phyloP scores from a whole-genome alignment of 2,888 invertebrate genomes.

The Acrobeloides nanus region DNA sequence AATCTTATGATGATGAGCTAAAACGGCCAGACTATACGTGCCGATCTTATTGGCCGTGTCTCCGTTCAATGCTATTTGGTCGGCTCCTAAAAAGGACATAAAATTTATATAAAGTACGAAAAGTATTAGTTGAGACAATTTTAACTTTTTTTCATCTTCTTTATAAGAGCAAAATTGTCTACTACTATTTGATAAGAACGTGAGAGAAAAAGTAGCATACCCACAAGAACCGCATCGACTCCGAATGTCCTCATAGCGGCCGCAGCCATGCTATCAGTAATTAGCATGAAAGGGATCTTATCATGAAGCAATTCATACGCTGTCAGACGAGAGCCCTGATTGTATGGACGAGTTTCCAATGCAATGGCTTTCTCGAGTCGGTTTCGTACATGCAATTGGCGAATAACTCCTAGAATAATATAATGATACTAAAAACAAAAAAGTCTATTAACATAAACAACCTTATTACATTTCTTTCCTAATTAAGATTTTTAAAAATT shows the following conservation, averaged over 20 bases:
- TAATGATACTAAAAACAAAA: conserved; percentile 1
- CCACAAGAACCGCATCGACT: conserved; percentile 87
- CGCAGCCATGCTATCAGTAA: conserved; percentile 91
- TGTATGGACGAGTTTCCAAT: conserved; percentile 95
- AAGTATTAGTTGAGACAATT: background rate
- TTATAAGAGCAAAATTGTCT: no score
- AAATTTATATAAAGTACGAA: conserved; percentile 1
- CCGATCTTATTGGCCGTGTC: conserved; percentile 97
- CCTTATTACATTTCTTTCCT: conserved; percentile 2
- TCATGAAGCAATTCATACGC: conserved; percentile 83
- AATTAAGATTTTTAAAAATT: background rate
- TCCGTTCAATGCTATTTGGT: conserved; percentile 88
- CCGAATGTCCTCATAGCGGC: conserved; percentile 75
- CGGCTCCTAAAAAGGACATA: conserved; percentile 63
- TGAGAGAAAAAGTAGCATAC: conserved; percentile 55
- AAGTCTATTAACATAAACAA: conserved; percentile 1
- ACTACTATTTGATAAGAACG: background rate
- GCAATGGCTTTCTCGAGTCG: conserved; percentile 77
- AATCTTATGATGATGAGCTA: conserved; percentile 78
- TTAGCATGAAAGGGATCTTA: conserved; percentile 70
- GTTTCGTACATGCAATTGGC: conserved; percentile 66
- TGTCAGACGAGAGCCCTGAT: conserved; percentile 88
- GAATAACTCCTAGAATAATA: conserved; percentile 65
- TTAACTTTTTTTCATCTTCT: no score
- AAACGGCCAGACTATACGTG: conserved; percentile 69